Base-by-base conservation (phyloP, 2,797 vertebrate genomes). In the Cyclura pinguis region DNA sequence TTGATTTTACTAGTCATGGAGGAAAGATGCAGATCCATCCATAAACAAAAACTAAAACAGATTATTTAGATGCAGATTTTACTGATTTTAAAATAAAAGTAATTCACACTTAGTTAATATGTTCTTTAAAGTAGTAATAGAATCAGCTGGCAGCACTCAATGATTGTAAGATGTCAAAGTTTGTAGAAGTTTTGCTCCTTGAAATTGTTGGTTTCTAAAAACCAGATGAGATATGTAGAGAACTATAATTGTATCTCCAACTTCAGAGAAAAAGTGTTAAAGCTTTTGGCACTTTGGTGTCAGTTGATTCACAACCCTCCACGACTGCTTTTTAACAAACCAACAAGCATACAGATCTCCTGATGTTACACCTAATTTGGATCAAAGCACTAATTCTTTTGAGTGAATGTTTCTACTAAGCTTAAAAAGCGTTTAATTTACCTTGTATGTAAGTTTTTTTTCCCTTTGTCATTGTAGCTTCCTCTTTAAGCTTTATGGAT, bases 401-500 rank as follows among this genome's bases (percentile, higher is more conserved):
- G 50, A 73, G 50, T 73, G 0, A 27, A 29, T 81, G 4, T 62
- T 87, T 77, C 59, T 32, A 76, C 5, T 62, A 4, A 88, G n/a
- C 59, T 59, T 59, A 59, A 29, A 27, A 73, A 88, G 42, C 4
- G 24, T 16, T 69, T 50, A 52, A 52, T 69, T 6, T 32, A 52
- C 47, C 6, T 18, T 80, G 22, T 55, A 50, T 47, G 10, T 69
- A 72, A 20, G 1, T 10, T 59, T 77, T 32, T 14, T 47, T 77
- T 7, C 69, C 69, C 27, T 69, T 1, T 81, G 90, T 14, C 2
- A 27, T 91, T n/a, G 0, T 27, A 98, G 98, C 97, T 80, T 97
- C 97, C 64, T 97, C 97, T 52, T 94, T 98, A 84, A 99, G 97
- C 4, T 99, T 99, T 94, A 96, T 99, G 98, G 99, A 99, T 93